These are phyloP conservation scores for Drosophila fuyamai DNA, from an alignment of 1,140 invertebrate genomes.

Conservation along the genomic window DNA sequence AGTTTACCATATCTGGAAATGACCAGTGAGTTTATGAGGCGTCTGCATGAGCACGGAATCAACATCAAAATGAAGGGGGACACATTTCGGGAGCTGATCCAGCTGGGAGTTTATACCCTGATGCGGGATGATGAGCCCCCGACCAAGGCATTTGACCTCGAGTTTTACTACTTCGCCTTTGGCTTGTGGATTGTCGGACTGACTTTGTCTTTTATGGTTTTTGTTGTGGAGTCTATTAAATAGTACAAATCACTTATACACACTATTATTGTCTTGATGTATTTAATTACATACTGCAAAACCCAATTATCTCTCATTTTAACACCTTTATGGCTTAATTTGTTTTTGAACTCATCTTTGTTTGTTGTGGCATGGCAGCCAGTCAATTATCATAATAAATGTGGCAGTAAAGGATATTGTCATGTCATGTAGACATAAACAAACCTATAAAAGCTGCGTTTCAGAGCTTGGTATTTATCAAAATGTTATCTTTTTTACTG, in stretches of 20 bases:
- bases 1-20: slow-evolving; percentile 41
- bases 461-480: background rate
- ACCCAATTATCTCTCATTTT: too few species aligned
- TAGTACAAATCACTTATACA: too few species aligned
- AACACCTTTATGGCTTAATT: too few species aligned
- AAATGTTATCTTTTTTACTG: slow-evolving; percentile 17
- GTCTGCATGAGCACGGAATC: slow-evolving; percentile 51
- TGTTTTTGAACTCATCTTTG: too few species aligned
- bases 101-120: slow-evolving; percentile 14
- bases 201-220: slow-evolving; percentile 1
- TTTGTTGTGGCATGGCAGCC: background rate
- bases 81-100: slow-evolving; percentile 21
- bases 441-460: slow-evolving; percentile 7
- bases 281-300: too few species aligned
- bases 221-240: slow-evolving; percentile 18
- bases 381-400: background rate
- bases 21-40: slow-evolving; percentile 32
- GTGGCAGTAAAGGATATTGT: background rate
- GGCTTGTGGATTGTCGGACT: slow-evolving; percentile 34
- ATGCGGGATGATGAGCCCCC: slow-evolving; percentile 23
- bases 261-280: too few species aligned
- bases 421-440: background rate
- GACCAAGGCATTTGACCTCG: slow-evolving; percentile 32
- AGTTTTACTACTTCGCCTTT: slow-evolving; percentile 52
- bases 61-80: slow-evolving; percentile 54